Conservation (phyloP, 2,797 vertebrate genomes). For the Distichodus sexfasciatus region DNA sequence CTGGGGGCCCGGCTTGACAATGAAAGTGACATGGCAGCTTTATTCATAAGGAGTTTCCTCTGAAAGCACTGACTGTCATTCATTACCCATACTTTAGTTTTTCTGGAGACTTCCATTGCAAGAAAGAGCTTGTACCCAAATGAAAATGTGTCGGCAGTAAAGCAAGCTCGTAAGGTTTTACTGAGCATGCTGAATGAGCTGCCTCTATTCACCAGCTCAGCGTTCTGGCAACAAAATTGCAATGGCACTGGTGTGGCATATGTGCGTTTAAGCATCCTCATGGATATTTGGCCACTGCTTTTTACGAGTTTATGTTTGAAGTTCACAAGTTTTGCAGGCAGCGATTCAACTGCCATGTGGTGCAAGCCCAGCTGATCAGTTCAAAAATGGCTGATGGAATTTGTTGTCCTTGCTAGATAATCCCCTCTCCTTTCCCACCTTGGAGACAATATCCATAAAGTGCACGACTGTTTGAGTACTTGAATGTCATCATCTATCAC, state of each 20-base stretch:
- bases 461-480: slow-evolving; percentile 32
- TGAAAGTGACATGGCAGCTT: slow-evolving; percentile 2
- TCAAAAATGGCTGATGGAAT: slow-evolving; percentile 42
- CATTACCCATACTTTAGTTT: slow-evolving; percentile 15
- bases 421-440: not conserved
- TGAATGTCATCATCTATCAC: slow-evolving; percentile 48
- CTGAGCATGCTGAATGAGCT: slow-evolving; percentile 19
- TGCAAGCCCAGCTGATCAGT: slow-evolving; percentile 24
- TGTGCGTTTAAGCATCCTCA: slow-evolving; percentile 22
- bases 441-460: slow-evolving; percentile 34
- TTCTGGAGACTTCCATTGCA: slow-evolving; percentile 5
- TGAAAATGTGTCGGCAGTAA: slow-evolving; percentile 18
- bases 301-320: slow-evolving; percentile 33
- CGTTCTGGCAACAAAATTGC: slow-evolving; percentile 35
- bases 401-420: slow-evolving; percentile 35
- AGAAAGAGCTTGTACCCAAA: slow-evolving; percentile 16
- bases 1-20: slow-evolving; percentile 5
- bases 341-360: slow-evolving; percentile 31
- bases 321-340: slow-evolving; percentile 22
- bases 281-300: slow-evolving; percentile 36
- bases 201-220: slow-evolving; percentile 31
- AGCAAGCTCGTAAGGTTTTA: slow-evolving; percentile 25
- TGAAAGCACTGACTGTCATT: slow-evolving; percentile 28
- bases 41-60: slow-evolving; percentile 22
- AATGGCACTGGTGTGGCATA: slow-evolving; percentile 11